Percentiles rank a stretch among this genome's conserved stretches.
These are phyloP conservation scores for Enteromius radiatus DNA, from an alignment of 2,797 vertebrate genomes.

Conservation along the genomic window DNA sequence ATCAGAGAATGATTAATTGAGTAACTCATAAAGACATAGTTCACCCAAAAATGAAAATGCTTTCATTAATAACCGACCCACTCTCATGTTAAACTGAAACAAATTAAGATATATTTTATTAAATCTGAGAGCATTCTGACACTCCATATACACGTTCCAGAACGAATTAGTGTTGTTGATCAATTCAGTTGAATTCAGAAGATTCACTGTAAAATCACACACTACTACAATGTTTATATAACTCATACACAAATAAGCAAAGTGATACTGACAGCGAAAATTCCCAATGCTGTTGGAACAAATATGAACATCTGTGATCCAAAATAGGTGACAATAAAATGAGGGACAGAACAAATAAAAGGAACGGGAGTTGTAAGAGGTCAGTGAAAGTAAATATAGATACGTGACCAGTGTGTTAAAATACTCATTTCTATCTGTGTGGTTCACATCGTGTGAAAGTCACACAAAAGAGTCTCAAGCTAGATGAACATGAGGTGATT, in stretches of 20 bases:
- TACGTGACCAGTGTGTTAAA: neutral
- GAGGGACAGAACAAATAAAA: neutral
- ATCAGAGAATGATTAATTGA: neutral
- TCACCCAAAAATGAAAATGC: neutral
- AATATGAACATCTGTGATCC: neutral
- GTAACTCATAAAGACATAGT: neutral
- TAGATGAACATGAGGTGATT: neutral
- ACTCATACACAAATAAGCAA: neutral
- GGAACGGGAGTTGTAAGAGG: slow-evolving; percentile 3
- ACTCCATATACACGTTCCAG: neutral
- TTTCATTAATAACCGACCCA: no score
- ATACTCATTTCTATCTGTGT: neutral
- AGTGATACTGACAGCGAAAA: neutral
- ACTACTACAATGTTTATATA: neutral
- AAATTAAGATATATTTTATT: neutral
- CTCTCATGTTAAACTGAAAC: no score
- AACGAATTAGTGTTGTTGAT: neutral
- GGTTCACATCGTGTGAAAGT: slow-evolving; percentile 2
- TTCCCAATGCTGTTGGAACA: neutral
- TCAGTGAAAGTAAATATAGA: slow-evolving; percentile 6
- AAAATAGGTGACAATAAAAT: neutral
- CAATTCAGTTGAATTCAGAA: neutral
- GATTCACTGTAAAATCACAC: neutral
- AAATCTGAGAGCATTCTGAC: neutral
- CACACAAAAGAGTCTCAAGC: neutral